Percentiles rank a stretch among this genome's conserved stretches.
These are phyloP conservation scores for Netta rufina DNA, from an alignment of 2,797 vertebrate genomes.

Conservation along the genomic window DNA sequence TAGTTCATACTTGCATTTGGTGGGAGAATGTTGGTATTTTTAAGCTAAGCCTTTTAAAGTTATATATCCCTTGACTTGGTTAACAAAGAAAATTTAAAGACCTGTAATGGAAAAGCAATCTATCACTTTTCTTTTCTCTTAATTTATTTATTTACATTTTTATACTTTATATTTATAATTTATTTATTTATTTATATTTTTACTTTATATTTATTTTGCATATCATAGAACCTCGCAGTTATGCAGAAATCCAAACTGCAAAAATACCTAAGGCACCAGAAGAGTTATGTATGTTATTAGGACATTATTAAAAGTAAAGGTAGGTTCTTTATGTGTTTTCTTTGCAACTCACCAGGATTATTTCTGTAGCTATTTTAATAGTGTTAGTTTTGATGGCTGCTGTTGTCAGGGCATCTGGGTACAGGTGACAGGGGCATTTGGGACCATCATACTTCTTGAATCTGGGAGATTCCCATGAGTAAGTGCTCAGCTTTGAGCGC, in stretches of 20 bases:
- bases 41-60: not conserved
- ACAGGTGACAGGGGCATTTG: conserved; percentile 25
- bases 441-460: conserved; percentile 22
- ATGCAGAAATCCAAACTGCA: not conserved
- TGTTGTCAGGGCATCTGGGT: not conserved
- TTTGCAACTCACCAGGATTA: conserved; percentile 31
- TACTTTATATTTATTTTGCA: not conserved
- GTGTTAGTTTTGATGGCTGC: not conserved
- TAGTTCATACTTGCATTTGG: not conserved
- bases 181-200: too few species aligned
- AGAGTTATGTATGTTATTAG: conserved; percentile 15
- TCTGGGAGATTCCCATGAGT: not conserved
- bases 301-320: conserved; percentile 45
- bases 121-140: not conserved
- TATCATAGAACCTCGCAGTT: conserved; percentile 4
- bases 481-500: not conserved
- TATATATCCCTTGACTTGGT: not conserved
- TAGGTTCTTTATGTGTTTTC: conserved; percentile 5
- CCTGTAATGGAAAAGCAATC: not conserved
- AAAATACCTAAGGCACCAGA: not conserved
- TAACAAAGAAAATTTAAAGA: not conserved
- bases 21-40: not conserved
- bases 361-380: conserved; percentile 9
- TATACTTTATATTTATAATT: too few species aligned
- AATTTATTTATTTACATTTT: too few species aligned